Conservation (phyloP, 2,888 invertebrate species). For the Anaspis maculata region DNA sequence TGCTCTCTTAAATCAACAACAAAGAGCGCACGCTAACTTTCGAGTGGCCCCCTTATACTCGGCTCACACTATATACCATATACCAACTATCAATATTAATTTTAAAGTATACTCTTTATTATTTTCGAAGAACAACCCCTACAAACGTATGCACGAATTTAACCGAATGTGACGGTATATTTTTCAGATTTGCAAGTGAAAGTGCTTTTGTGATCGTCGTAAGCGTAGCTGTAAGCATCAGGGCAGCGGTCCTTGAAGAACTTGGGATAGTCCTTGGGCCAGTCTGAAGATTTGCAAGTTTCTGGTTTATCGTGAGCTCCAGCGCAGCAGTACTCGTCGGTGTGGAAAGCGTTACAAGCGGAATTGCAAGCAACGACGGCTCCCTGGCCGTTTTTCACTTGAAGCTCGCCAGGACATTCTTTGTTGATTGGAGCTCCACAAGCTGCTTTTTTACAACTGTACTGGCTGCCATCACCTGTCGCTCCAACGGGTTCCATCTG, state of each 20-base stretch:
- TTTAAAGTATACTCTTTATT: too few species aligned
- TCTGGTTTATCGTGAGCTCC: slow-evolving; percentile 37
- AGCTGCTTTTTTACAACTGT: slow-evolving; percentile 34
- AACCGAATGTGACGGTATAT: slow-evolving; percentile 33
- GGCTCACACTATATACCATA: too few species aligned
- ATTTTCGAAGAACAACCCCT: too few species aligned
- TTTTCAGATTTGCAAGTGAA: slow-evolving; percentile 39
- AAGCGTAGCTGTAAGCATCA: slow-evolving; percentile 47
- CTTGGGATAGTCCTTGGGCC: slow-evolving; percentile 37
- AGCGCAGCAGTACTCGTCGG: slow-evolving; percentile 45
- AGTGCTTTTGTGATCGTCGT: slow-evolving; percentile 45
- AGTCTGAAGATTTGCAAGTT: slow-evolving; percentile 36
- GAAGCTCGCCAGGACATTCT: slow-evolving; percentile 37
- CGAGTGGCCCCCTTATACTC: too few species aligned
- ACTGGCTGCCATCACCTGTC: slow-evolving; percentile 26
- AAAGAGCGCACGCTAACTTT: too few species aligned
- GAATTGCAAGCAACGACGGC: slow-evolving; percentile 42
- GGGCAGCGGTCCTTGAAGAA: slow-evolving; percentile 45
- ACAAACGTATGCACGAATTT: too few species aligned
- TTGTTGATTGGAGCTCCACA: slow-evolving; percentile 35
- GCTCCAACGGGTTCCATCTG: slow-evolving; percentile 18
- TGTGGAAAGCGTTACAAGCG: slow-evolving; percentile 42
- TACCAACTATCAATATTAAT: too few species aligned
- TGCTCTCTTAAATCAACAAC: too few species aligned
- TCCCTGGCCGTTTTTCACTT: slow-evolving; percentile 19